Evolutionary conservation across 2,113 vertebrate species (phyloP).

Genomic region (Amphiprion ocellaris): DNA sequence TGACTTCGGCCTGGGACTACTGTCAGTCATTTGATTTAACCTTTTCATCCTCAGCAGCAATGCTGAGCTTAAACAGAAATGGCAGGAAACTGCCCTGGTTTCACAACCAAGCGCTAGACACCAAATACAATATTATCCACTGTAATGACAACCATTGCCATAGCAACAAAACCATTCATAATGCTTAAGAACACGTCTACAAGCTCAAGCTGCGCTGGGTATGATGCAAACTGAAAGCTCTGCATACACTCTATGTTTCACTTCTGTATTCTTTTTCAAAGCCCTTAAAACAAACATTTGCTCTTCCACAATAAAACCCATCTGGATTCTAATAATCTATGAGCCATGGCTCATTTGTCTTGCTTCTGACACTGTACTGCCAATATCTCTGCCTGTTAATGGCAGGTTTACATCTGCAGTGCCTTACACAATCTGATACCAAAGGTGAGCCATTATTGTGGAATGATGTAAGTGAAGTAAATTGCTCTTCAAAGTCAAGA

Average conservation of each 20-base stretch:
- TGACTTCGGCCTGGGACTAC: constrained; percentile 39
- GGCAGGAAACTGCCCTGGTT: constrained; percentile 17
- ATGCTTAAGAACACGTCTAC: neutral
- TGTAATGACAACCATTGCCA: neutral
- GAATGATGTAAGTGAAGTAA: constrained; percentile 27
- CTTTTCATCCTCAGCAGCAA: constrained; percentile 1
- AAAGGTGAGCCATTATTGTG: constrained; percentile 22
- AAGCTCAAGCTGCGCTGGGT: neutral
- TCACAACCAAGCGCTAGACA: neutral
- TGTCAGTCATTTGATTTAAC: constrained; percentile 27
- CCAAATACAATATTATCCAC: neutral
- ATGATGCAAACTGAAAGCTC: neutral
- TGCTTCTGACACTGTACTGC: constrained; percentile 3
- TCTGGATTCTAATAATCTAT: neutral
- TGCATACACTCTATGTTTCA: neutral
- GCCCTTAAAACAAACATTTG: constrained; percentile 36
- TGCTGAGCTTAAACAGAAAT: constrained; percentile 15
- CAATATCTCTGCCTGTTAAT: constrained; percentile 29
- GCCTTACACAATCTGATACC: constrained; percentile 14
- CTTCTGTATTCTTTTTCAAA: neutral
- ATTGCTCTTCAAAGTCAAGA: constrained; percentile 16
- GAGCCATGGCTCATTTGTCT: constrained; percentile 17
- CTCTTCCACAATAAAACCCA: constrained; percentile 7
- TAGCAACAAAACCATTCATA: constrained; percentile 17
- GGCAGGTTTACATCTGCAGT: constrained; percentile 47